Percentiles rank a stretch among this genome's conserved stretches.
Conservation (phyloP, 2,888 invertebrate genomes). For the Nomada ferruginata region DNA sequence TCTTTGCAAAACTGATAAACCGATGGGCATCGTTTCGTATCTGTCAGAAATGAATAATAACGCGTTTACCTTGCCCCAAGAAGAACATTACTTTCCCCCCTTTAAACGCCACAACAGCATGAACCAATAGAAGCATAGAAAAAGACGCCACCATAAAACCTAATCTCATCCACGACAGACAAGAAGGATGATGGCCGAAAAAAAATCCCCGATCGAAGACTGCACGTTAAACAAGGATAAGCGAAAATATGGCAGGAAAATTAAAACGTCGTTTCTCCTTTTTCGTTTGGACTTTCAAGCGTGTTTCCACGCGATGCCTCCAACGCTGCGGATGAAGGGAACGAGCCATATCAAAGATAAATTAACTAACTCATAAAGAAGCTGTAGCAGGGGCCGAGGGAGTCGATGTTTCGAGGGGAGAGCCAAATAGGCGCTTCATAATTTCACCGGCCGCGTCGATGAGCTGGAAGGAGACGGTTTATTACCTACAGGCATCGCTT, state of each 20-base stretch:
- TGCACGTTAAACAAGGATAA: neutral
- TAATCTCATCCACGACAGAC: slow-evolving; percentile 8
- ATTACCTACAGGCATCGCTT: slow-evolving; percentile 64
- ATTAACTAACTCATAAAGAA: slow-evolving; percentile 51
- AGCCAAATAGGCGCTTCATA: slow-evolving; percentile 52
- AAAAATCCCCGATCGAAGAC: neutral
- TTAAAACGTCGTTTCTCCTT: neutral
- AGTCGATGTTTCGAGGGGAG: slow-evolving; percentile 37
- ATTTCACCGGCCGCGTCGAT: slow-evolving; percentile 54
- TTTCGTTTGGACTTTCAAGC: neutral
- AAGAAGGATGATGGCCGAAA: neutral
- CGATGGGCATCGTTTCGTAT: too few species aligned
- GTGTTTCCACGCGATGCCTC: neutral
- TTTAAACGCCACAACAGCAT: neutral
- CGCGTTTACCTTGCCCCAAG: too few species aligned
- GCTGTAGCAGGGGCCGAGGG: slow-evolving; percentile 29
- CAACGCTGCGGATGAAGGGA: neutral
- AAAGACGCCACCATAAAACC: slow-evolving; percentile 38
- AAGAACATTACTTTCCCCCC: too few species aligned
- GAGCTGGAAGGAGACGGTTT: slow-evolving; percentile 63
- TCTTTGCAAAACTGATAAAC: too few species aligned
- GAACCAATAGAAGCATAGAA: neutral
- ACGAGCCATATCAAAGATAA: slow-evolving; percentile 50
- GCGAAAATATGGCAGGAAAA: neutral
- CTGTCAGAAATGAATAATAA: too few species aligned